phyloP scores from a whole-genome alignment of 2,113 vertebrate genomes.

The Pachycephala philippinensis region DNA sequence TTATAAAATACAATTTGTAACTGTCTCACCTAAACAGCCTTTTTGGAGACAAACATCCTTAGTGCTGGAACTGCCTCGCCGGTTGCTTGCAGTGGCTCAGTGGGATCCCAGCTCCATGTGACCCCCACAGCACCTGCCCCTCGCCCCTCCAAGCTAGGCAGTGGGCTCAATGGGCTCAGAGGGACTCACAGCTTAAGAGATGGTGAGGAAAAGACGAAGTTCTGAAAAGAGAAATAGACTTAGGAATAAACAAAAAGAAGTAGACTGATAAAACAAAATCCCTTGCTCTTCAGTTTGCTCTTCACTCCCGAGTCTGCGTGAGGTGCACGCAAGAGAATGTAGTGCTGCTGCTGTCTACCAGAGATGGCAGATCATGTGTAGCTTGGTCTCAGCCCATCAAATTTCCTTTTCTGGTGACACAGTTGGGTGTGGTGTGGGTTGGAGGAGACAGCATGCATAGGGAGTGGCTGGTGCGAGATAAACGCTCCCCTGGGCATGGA shows the following conservation, averaged over 20 bases:
- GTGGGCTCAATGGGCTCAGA: not conserved
- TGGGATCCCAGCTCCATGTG: not conserved
- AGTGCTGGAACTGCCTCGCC: not conserved
- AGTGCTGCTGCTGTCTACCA: not conserved
- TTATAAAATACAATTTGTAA: slow-evolving; percentile 62
- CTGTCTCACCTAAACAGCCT: slow-evolving; percentile 4
- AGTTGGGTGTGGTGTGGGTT: not conserved
- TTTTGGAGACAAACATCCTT: slow-evolving; percentile 14
- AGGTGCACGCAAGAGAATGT: not conserved
- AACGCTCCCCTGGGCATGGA: rapidly evolving
- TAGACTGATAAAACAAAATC: not conserved
- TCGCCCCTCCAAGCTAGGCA: rapidly evolving
- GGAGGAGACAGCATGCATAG: rapidly evolving
- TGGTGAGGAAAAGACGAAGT: not conserved
- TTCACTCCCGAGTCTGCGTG: rapidly evolving
- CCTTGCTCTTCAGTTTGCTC: not conserved
- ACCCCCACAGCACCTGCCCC: rapidly evolving
- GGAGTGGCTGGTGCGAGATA: rapidly evolving
- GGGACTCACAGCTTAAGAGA: not conserved
- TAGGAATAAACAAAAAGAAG: not conserved
- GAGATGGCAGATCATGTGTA: not conserved
- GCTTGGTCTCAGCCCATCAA: not conserved
- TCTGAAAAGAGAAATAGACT: not conserved
- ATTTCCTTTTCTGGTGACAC: not conserved
- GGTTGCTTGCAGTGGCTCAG: rapidly evolving